Evolutionary conservation across 1,140 invertebrate genomes (phyloP).

Genomic region (Teleogryllus occipitalis): DNA sequence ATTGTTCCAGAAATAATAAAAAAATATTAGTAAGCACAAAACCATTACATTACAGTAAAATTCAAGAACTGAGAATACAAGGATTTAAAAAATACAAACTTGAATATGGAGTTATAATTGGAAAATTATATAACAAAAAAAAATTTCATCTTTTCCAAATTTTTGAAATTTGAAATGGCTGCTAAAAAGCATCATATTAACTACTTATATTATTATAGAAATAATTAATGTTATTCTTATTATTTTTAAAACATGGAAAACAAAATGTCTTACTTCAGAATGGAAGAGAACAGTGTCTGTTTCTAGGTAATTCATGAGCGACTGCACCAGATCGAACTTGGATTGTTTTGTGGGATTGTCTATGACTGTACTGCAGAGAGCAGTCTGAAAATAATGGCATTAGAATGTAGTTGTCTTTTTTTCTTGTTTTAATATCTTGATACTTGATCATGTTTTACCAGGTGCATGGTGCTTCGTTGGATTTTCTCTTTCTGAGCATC

Average conservation of each 20-base stretch:
- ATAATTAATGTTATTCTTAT: too few species aligned
- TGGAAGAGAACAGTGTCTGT: slow-evolving; percentile 82
- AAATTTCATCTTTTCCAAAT: too few species aligned
- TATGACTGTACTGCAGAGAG: slow-evolving; percentile 78
- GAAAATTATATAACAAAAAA: too few species aligned
- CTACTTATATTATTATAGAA: too few species aligned
- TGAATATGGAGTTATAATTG: too few species aligned
- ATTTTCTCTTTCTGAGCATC: slow-evolving; percentile 74
- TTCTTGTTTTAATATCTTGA: slow-evolving; percentile 30
- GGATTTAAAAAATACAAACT: too few species aligned
- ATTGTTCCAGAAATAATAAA: neutral
- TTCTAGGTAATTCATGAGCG: slow-evolving; percentile 72
- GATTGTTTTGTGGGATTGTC: slow-evolving; percentile 82
- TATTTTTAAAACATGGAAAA: neutral
- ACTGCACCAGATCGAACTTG: slow-evolving; percentile 65
- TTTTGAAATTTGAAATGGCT: too few species aligned
- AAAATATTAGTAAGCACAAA: neutral
- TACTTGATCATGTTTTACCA: slow-evolving; percentile 44
- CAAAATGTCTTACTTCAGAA: slow-evolving; percentile 51
- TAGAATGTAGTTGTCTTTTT: neutral
- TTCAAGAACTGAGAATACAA: too few species aligned
- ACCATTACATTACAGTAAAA: too few species aligned
- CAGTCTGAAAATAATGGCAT: slow-evolving; percentile 50
- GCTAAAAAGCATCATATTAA: too few species aligned
- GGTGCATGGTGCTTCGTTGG: slow-evolving; percentile 73